Evolutionary conservation across 2,113 vertebrate species (phyloP).

Genomic region (Bucco capensis): DNA sequence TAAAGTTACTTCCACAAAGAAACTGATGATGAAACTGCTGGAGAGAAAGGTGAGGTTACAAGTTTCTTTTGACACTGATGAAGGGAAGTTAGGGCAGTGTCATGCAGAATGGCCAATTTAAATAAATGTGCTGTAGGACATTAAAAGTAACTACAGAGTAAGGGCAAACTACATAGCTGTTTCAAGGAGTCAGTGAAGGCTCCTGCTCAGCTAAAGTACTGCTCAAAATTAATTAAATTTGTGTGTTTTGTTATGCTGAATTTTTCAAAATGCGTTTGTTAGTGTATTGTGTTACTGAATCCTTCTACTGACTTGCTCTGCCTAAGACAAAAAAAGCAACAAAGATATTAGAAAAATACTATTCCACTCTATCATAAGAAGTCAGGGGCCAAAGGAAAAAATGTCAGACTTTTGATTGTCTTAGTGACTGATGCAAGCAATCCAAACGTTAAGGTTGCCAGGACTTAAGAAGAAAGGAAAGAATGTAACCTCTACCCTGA

Average conservation of each 20-base stretch:
- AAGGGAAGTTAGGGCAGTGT: background rate
- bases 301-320: background rate
- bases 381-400: background rate
- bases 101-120: background rate
- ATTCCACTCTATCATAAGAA: background rate
- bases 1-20: conserved; percentile 23
- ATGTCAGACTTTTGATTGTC: background rate
- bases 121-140: background rate
- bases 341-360: background rate
- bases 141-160: background rate
- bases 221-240: background rate
- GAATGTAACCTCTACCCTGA: background rate
- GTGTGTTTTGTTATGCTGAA: background rate
- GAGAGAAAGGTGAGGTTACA: conserved; percentile 1
- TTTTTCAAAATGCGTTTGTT: background rate
- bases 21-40: background rate
- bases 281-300: background rate
- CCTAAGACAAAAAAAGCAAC: background rate
- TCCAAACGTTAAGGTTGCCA: background rate
- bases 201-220: background rate
- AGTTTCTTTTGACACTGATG: background rate
- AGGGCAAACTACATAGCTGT: background rate
- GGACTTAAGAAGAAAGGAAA: background rate
- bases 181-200: background rate
- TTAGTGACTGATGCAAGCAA: background rate